Base-by-base conservation (phyloP, 2,113 vertebrate genomes). In the Xyliphius kryptos region DNA sequence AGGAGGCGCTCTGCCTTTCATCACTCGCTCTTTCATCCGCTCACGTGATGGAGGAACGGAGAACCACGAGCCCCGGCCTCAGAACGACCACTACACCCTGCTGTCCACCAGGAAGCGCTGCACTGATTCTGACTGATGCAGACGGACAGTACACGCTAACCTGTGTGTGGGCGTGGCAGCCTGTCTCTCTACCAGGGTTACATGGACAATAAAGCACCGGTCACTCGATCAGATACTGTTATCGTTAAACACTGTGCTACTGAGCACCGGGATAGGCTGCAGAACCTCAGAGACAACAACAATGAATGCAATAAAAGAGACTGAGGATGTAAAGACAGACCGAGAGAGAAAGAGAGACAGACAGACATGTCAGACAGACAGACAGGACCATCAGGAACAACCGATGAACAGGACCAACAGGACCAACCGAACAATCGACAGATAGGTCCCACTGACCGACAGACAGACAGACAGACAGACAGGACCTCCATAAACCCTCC, bases 1-100 rank as follows among this genome's bases (percentile, higher is more conserved):
- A 71, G 43, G 40, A 62, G 38, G 63, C 69, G 59, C 63, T 72
- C 67, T 63, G 41, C 63, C 74, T 75, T 72, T 75, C 70, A 75
- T 69, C 70, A 57, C 20, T 4, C 20, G 44, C 44, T 37, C 66
- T 74, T 74, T 74, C 59, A 74, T 76, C 66, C 69, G 53, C 52
- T 60, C 59, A 10, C 56, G 37, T 58, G 46, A 67, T 32, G 37
- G 55, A 60, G 14, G 22, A 60, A 61, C 46, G 61, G 58, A 52
- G n/a, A 17, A 49, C 40, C 8, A 11, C 41, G 52, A 51, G 56
- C 62, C 46, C 16, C 15, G 16, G 64, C 46, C 49, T 49, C 22
- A n/a, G n/a, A n/a, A n/a, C n/a, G n/a, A n/a, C n/a, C n/a, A 32
- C 53, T 19, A 46, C 61, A 53, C 5, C 16, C 10, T 17, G 19